Conservation (phyloP, 92 coral and sea anemone species). For the Phenganax marumi region DNA sequence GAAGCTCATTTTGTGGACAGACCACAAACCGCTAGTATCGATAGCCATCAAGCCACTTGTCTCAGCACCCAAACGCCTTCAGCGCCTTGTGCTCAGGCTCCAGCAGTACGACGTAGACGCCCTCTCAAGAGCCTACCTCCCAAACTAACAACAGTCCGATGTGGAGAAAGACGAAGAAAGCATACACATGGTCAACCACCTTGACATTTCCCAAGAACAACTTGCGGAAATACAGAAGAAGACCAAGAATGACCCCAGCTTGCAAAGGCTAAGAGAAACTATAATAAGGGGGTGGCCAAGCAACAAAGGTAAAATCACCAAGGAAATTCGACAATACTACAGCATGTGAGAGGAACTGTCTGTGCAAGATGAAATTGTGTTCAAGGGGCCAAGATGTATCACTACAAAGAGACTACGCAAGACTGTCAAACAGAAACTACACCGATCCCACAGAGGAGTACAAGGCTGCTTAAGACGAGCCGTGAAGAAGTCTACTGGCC, state of each 20-base stretch:
- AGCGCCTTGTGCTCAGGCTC: conserved; percentile 49
- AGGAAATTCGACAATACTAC: background rate
- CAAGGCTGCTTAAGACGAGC: background rate
- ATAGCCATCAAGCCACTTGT: conserved; percentile 52
- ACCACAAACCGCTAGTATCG: conserved; percentile 58
- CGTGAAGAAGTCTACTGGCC: background rate
- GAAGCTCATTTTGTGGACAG: conserved; percentile 51
- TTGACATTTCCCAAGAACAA: conserved; percentile 47
- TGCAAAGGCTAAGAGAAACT: conserved; percentile 36
- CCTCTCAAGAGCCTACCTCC: conserved; percentile 54
- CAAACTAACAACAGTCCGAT: conserved; percentile 21
- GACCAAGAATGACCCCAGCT: conserved; percentile 49
- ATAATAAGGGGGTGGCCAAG: conserved; percentile 55
- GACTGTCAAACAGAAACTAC: background rate
- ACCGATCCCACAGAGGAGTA: background rate
- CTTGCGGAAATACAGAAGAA: conserved; percentile 54
- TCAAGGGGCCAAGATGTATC: conserved; percentile 6
- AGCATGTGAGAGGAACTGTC: background rate
- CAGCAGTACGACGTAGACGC: conserved; percentile 59
- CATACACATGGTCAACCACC: conserved; percentile 37
- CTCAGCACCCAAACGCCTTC: conserved; percentile 55
- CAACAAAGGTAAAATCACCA: background rate
- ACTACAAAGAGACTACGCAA: background rate
- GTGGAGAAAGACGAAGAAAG: conserved; percentile 48
- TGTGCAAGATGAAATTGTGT: background rate